Evolutionary conservation across 2,888 invertebrate species (phyloP).

Genomic region (Sphaerophoria rueppellii): DNA sequence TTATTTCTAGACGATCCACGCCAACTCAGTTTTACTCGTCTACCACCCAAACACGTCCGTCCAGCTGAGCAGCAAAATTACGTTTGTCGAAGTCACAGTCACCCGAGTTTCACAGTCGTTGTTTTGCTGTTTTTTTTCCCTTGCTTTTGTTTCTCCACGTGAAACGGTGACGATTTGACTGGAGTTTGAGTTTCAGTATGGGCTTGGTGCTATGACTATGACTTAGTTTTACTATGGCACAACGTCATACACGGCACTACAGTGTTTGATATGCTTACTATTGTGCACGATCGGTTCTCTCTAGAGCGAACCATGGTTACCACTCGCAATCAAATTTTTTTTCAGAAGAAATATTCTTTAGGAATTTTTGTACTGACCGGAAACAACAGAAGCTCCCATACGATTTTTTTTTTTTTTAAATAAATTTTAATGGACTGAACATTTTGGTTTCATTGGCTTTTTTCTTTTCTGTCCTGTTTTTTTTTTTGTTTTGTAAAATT

Average conservation of each 20-base stretch:
- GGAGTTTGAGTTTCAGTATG: conserved; percentile 44
- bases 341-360: background rate
- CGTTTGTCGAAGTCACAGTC: conserved; percentile 43
- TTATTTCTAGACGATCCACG: conserved; percentile 26
- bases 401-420: too few species aligned
- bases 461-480: too few species aligned
- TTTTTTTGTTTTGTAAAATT: too few species aligned
- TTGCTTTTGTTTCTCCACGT: background rate
- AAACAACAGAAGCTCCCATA: too few species aligned
- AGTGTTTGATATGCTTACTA: conserved; percentile 51
- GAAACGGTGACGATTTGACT: conserved; percentile 33
- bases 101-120: conserved; percentile 23
- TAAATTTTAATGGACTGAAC: too few species aligned
- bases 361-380: background rate
- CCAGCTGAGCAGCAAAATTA: conserved; percentile 59
- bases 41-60: conserved; percentile 59
- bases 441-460: too few species aligned
- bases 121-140: background rate
- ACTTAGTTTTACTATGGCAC: too few species aligned
- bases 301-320: background rate
- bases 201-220: conserved; percentile 35
- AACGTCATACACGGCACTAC: background rate
- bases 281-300: conserved; percentile 49
- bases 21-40: conserved; percentile 21
- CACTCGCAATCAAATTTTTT: background rate